Conservation (phyloP, 2,888 invertebrate species). For the Erannis defoliaria region DNA sequence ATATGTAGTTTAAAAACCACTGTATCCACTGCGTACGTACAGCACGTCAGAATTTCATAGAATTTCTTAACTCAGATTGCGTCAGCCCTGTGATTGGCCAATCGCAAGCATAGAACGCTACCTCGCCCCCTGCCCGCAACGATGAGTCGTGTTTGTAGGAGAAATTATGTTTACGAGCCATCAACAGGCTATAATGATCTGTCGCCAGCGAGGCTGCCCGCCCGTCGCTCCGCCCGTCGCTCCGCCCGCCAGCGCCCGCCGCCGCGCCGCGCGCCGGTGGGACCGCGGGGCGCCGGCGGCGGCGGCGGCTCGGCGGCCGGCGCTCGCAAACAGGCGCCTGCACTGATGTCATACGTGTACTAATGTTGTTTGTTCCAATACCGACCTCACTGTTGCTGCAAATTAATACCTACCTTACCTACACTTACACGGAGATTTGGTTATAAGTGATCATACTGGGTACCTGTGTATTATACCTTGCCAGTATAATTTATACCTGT, state of each 20-base stretch:
- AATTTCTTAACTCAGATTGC: too few species aligned
- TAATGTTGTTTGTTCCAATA: slow-evolving; percentile 46
- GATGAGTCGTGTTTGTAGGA: too few species aligned
- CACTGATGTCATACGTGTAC: slow-evolving; percentile 49
- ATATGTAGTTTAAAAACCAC: too few species aligned
- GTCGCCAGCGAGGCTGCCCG: slow-evolving; percentile 21
- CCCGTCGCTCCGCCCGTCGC: slow-evolving; percentile 11
- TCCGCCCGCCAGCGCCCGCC: slow-evolving; percentile 8
- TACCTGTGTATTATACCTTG: too few species aligned
- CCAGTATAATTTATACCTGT: background rate
- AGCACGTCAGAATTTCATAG: too few species aligned
- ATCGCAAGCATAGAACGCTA: too few species aligned
- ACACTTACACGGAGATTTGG: background rate
- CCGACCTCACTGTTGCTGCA: slow-evolving; percentile 20
- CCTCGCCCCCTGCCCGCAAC: too few species aligned
- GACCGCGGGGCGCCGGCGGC: slow-evolving; percentile 65
- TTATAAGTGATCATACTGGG: too few species aligned
- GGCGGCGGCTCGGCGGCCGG: slow-evolving; percentile 51
- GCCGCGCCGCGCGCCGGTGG: slow-evolving; percentile 38
- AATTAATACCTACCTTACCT: slow-evolving; percentile 8
- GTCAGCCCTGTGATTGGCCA: too few species aligned
- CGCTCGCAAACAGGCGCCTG: slow-evolving; percentile 65
- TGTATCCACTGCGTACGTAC: too few species aligned
- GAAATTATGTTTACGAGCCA: too few species aligned
- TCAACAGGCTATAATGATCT: too few species aligned